Evolutionary conservation across 2,797 vertebrate species (phyloP).

Genomic region (Florisuga fusca): DNA sequence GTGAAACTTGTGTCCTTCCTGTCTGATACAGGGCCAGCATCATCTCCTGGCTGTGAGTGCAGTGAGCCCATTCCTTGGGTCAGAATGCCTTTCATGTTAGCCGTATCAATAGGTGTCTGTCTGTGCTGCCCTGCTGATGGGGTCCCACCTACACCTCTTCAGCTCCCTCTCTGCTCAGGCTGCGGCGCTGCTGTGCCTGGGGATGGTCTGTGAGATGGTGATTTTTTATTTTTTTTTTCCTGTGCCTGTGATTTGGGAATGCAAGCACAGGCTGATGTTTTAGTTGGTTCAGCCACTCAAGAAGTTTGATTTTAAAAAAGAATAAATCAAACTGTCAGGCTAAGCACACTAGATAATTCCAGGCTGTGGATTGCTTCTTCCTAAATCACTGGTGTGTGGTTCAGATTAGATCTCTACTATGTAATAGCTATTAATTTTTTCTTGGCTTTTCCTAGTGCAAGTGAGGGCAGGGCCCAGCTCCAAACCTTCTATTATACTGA

Average conservation of each 20-base stretch:
- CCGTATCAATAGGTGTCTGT: background rate
- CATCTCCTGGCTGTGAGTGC: accelerated
- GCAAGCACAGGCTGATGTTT: background rate
- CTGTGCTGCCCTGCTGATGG: background rate
- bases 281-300: background rate
- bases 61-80: accelerated
- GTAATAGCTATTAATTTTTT: background rate
- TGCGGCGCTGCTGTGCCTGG: background rate
- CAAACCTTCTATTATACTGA: background rate
- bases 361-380: background rate
- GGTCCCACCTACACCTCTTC: background rate
- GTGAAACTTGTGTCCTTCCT: background rate
- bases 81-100: background rate
- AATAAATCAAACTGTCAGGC: background rate
- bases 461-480: background rate
- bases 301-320: background rate
- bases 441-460: background rate
- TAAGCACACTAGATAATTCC: background rate
- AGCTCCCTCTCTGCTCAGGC: background rate
- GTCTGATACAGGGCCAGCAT: background rate
- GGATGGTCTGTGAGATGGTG: background rate
- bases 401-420: background rate
- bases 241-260: background rate
- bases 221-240: background rate
- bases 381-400: background rate